Evolutionary conservation across 2,113 vertebrate species (phyloP), one percentile per base, ranked within the genome.

Genomic region (Machaerirhynchus nigripectus): DNA sequence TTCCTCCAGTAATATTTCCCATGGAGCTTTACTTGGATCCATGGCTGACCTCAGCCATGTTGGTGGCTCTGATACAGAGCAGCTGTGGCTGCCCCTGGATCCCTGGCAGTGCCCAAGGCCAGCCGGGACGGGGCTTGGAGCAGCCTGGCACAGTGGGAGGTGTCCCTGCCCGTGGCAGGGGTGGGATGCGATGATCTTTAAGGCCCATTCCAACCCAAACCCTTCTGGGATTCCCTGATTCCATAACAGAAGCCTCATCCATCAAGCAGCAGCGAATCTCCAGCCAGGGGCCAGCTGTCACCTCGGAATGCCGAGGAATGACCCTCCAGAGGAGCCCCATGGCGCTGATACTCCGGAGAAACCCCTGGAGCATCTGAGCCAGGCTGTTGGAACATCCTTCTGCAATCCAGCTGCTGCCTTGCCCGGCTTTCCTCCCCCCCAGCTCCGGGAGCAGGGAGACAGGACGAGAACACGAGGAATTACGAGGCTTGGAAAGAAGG

Each of bases 231-330:
- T 59, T 39, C 39, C 39, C 3, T 2, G 11, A 21, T 52, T n/a
- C 46, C 28, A 2, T 0, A 2, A 4, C 0, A 9, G 23, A 22
- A 46, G 6, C 15, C 1, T 47, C 59, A 11, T 6, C 35, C 46
- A 2, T 2, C 11, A 15, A 28, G n/a, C 64, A 40, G 50, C 60
- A 30, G 14, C 1, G 3, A 13, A 13, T 28, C 26, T 28, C 50
- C 68, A 56, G 37, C 20, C 56, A 49, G 57, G 39, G 16, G 2
- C 31, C 67, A 40, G 33, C 4, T 5, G 1, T 55, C 13, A 12
- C 42, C 59, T 69, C 35, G 46, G 21, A 31, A 11, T 0, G 6
- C 33, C 55, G 60, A 60, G 35, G 10, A 57, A n/a, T 7, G 26
- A 35, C n/a, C 24, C 42, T 78, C n/a, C 83, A 27, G 19, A 64